Evolutionary conservation across 2,797 vertebrate genomes (phyloP).

Genomic region (Taeniopygia guttata): DNA sequence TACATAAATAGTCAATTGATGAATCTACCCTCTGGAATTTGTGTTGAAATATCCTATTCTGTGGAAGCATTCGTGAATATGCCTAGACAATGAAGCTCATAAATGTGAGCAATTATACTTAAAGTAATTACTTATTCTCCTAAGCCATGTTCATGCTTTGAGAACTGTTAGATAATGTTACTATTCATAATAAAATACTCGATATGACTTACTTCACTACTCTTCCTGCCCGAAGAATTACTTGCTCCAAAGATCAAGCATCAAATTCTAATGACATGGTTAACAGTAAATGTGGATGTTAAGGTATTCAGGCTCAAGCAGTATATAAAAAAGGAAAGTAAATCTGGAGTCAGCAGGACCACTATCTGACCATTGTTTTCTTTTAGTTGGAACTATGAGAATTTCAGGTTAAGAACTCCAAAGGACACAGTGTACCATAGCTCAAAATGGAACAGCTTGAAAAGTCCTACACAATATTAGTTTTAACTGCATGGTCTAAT

Average conservation of each 20-base stretch:
- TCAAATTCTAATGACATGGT: background rate
- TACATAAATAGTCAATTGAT: background rate
- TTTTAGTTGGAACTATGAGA: background rate
- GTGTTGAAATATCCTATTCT: background rate
- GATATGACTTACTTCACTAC: background rate
- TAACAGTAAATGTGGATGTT: background rate
- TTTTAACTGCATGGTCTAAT: background rate
- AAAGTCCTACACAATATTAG: background rate
- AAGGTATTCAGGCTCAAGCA: background rate
- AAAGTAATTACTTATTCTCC: background rate
- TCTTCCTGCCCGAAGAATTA: background rate
- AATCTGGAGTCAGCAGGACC: background rate
- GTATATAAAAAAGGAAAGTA: background rate
- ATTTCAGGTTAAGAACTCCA: background rate
- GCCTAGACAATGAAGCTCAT: background rate
- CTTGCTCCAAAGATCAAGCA: constrained; percentile 1
- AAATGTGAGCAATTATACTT: background rate
- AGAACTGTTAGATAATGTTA: background rate
- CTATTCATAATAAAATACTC: background rate
- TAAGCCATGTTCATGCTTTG: background rate
- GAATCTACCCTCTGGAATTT: background rate
- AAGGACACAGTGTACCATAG: background rate
- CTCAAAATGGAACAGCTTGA: background rate
- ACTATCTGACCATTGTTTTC: background rate
- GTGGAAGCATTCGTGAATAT: background rate